A percentile compares a stretch with the other conserved stretches of the same genome.
These are phyloP conservation scores for Ashinkailepas kermadecensis DNA, from an alignment of 2,888 invertebrate genomes.

Conservation along the genomic window DNA sequence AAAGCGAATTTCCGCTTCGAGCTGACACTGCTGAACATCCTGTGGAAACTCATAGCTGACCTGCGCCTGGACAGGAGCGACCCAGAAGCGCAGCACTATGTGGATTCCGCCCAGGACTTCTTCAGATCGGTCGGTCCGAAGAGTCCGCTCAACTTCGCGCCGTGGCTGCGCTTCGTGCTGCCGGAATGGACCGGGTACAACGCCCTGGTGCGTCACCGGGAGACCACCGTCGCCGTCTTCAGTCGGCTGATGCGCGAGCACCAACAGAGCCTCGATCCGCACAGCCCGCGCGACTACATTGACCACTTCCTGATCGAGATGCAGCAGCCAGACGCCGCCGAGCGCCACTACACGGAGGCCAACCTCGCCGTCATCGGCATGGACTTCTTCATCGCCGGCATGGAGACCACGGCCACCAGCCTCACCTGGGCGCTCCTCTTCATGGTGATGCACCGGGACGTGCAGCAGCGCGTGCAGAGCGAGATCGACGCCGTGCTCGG, in stretches of 20 bases:
- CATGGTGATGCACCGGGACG: slow-evolving; percentile 35
- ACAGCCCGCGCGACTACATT: neutral
- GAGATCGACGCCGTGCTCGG: slow-evolving; percentile 35
- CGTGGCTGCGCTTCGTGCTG: neutral
- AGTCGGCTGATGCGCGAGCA: neutral
- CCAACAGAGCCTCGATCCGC: slow-evolving; percentile 19
- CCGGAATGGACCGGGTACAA: neutral
- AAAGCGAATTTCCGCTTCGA: neutral
- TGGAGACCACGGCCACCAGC: slow-evolving; percentile 19
- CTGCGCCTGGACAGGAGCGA: neutral
- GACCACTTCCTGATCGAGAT: slow-evolving; percentile 9
- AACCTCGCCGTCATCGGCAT: neutral
- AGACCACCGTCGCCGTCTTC: neutral
- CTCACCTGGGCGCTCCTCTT: slow-evolving; percentile 31
- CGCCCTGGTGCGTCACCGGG: neutral
- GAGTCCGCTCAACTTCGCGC: neutral
- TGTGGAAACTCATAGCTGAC: neutral
- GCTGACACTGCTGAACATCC: neutral
- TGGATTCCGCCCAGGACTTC: neutral
- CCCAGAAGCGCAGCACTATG: neutral
- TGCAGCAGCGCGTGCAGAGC: slow-evolving; percentile 33
- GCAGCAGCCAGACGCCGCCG: neutral
- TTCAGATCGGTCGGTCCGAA: neutral
- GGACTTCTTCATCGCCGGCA: slow-evolving; percentile 23
- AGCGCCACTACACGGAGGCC: neutral